phyloP scores from a whole-genome alignment of 1,140 invertebrate species.

The Apis dorsata region DNA sequence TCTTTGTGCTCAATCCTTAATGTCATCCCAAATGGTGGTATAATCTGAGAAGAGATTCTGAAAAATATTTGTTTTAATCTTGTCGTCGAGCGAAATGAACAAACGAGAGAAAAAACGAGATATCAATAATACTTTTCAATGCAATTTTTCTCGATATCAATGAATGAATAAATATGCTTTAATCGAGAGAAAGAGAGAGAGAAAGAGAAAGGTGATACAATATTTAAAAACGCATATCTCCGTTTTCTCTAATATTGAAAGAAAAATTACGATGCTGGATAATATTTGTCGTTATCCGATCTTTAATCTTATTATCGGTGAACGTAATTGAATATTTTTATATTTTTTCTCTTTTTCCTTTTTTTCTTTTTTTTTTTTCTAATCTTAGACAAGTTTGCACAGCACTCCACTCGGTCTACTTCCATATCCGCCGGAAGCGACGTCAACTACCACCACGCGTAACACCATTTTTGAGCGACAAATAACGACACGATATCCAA shows the following conservation, averaged over 20 bases:
- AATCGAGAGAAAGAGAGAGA: background rate
- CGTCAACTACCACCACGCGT: background rate
- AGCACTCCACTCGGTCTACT: too few relatives aligned
- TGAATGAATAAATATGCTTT: background rate
- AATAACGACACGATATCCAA: background rate
- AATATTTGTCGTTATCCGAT: constrained; percentile 2
- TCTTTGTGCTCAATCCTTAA: background rate
- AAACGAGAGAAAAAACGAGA: background rate
- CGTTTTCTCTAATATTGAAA: background rate
- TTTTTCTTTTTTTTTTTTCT: background rate
- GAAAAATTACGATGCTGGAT: constrained; percentile 16
- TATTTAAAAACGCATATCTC: background rate
- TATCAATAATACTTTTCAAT: background rate
- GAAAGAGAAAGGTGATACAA: background rate
- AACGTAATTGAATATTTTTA: constrained; percentile 45
- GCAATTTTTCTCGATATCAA: background rate
- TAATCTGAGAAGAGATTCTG: too few relatives aligned
- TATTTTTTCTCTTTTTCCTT: background rate
- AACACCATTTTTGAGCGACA: background rate
- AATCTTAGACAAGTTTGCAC: background rate
- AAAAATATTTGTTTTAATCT: background rate
- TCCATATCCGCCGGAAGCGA: background rate
- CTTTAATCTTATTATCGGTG: constrained; percentile 13
- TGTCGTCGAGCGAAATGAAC: background rate
- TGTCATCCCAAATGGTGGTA: background rate